Base-by-base conservation (phyloP, 2,797 vertebrate species). In the Propithecus deckenii region DNA sequence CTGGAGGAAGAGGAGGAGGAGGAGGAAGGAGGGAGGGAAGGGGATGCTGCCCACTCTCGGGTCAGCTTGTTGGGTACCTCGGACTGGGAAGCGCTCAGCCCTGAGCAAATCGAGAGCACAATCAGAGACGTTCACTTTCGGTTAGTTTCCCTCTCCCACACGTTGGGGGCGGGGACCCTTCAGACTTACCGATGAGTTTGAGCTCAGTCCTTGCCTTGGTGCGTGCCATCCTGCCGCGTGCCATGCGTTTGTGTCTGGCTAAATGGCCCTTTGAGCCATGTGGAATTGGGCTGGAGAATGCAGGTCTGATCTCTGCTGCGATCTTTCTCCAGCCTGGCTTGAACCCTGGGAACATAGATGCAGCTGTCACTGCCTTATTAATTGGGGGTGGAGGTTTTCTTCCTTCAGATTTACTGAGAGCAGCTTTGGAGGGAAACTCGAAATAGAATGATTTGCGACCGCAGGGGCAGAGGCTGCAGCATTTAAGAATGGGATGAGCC, bases 381-480 rank as follows among this genome's bases (percentile, higher is more conserved):
- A 28, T 2, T 9, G 72, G 55, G 59, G 84, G 15, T 72, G 32
- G 87, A 84, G 65, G 65, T 59, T 76, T 87, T 11, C 69, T 52
- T 59, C 75, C 78, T 75, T 30, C 2, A 79, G 79, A 89, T 87
- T 89, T 85, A 78, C 61, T 65, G 84, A 81, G 80, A 63, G n/a
- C 50, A 76, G 81, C 75, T 86, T 92, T 86, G 93, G 94, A 97
- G 96, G 94, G 95, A 96, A 97, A 97, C 80, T 96, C n/a, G 1
- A 96, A 80, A 55, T 10, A 8, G 43, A 43, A 8, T 32, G 87
- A 69, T 52, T 57, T 79, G 89, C 9, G 22, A 22, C 41, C 7
- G 0, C n/a, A 25, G 61, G 50, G 69, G 41, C 61, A 41, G 38
- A 72, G 87, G 74, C 72, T 90, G 57, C 67, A 7, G 74, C 52